Evolutionary conservation across 1,140 invertebrate genomes (phyloP), one percentile per base, ranked within the genome.

Genomic region (Pseudobourletiella spinata): DNA sequence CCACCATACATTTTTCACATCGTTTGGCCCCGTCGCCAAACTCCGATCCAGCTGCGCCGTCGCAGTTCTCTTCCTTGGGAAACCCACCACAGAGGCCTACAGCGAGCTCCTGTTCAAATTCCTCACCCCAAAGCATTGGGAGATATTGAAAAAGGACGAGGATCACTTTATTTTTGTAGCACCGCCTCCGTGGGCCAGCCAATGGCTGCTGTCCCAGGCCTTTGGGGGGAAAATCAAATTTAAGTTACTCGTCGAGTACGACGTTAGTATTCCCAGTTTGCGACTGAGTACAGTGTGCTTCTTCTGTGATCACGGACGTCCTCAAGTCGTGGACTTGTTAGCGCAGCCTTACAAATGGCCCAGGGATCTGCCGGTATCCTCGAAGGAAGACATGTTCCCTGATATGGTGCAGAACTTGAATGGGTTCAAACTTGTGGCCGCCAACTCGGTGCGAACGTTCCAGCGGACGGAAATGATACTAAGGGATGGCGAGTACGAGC

Each of bases 381-480:
- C 11, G 6, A 48, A 11, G 22, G 18, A 48, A 6, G 22, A 48
- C 3, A 25, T 61, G 20, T 63, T 50, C 22, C 54, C 43, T 16
- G 50, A 64, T 28, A 26, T 57, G 3, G 18, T 30, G 3, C 2
- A 29, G 25, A 63, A 63, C 24, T 68, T 68, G 28, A 28, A 65
- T 35, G 63, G 63, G 3, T 30, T 57, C 35, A 18, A 26, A 39
- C n/a, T 68, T 6, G 15, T 15, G 11, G 39, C 61, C 25, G 57
- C 57, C 22, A 56, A 26, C 1, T 62, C 66, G 1, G 61, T 42
- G 18, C 28, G 28, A 35, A 58, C 59, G 18, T 54, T 48, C 39
- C 63, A 58, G 46, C 22, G 55, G 2, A 54, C 42, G 18, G 59
- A 68, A 62, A 61, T 64, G 16, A 1, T 39, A 20, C 20, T 3